Conservation (phyloP, 2,797 vertebrate species). For the Bucorvus abyssinicus region DNA sequence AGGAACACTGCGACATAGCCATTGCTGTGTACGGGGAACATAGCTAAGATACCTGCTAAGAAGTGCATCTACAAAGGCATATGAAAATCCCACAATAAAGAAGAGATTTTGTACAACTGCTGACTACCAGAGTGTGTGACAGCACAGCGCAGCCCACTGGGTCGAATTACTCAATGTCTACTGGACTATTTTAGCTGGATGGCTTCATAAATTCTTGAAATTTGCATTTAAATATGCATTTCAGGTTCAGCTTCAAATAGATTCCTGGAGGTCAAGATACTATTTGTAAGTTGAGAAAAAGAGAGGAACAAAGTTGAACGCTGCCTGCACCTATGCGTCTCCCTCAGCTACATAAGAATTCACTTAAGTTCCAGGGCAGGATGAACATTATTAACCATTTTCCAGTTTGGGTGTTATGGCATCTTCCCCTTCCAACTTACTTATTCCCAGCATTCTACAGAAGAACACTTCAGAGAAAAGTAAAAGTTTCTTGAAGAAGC, state of each 20-base stretch:
- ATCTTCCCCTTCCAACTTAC: neutral
- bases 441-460: neutral
- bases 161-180: neutral
- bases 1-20: neutral
- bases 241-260: neutral
- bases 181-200: neutral
- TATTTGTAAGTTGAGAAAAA: neutral
- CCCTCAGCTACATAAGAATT: neutral
- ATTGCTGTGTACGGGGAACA: neutral
- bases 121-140: neutral
- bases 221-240: neutral
- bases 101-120: neutral
- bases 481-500: neutral
- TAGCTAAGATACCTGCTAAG: neutral
- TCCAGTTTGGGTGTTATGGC: neutral
- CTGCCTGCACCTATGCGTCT: neutral
- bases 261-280: neutral
- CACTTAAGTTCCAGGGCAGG: neutral
- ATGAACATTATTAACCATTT: neutral
- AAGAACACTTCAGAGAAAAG: neutral
- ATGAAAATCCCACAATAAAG: neutral
- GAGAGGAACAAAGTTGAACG: neutral
- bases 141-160: neutral
- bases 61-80: neutral
- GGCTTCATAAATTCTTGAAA: neutral